Evolutionary conservation across 2,888 invertebrate species (phyloP).

Genomic region (Athetis lepigone): DNA sequence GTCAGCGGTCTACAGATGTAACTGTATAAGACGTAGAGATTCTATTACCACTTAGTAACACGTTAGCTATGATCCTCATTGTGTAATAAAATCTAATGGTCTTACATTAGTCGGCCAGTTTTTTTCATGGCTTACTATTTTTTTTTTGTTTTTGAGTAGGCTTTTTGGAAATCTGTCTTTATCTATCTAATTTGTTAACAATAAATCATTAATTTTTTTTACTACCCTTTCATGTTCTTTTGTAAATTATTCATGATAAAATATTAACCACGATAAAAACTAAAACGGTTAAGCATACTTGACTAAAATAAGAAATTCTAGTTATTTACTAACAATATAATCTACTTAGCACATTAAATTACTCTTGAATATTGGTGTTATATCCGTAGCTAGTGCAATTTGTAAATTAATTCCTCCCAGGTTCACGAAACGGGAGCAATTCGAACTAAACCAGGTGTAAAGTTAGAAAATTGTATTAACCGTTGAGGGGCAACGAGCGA

Average conservation of each 20-base stretch:
- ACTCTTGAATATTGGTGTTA: conserved; percentile 4
- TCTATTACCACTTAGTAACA: conserved; percentile 35
- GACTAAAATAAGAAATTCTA: conserved; percentile 12
- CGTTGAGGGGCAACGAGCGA: conserved; percentile 18
- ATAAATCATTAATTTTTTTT: no score
- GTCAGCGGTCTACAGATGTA: background rate
- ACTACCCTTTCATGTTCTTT: no score
- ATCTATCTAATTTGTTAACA: no score
- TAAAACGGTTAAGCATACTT: conserved; percentile 12
- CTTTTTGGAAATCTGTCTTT: no score
- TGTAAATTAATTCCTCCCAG: conserved; percentile 16
- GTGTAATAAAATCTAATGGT: conserved; percentile 46
- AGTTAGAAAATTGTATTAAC: conserved; percentile 23
- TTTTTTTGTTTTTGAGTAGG: conserved; percentile 29
- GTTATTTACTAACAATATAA: background rate
- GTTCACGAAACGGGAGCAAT: conserved; percentile 10
- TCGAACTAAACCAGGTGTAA: conserved; percentile 30
- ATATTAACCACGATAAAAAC: no score
- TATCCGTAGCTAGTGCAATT: conserved; percentile 20
- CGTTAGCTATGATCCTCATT: conserved; percentile 34
- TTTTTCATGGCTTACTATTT: conserved; percentile 31
- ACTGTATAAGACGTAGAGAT: conserved; percentile 22
- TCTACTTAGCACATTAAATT: conserved; percentile 10
- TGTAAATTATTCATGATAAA: no score
- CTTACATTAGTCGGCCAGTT: conserved; percentile 10